Evolutionary conservation across 2,888 invertebrate species (phyloP).

Genomic region (Proisotoma minuta): DNA sequence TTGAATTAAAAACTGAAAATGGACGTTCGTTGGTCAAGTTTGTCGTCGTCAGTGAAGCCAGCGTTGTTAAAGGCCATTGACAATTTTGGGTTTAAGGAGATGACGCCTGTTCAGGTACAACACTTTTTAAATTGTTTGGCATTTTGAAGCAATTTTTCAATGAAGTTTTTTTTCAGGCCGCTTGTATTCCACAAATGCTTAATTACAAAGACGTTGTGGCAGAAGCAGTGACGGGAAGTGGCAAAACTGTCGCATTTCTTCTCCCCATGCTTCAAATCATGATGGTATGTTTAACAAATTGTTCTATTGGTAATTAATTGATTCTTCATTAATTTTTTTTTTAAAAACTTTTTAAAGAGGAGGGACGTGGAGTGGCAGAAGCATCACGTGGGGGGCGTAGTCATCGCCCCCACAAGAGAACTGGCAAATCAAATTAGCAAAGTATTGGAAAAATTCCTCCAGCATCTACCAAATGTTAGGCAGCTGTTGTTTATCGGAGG

Average conservation of each 20-base stretch:
- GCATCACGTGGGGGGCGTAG: constrained; percentile 77
- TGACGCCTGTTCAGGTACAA: constrained; percentile 62
- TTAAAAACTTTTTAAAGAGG: constrained; percentile 17
- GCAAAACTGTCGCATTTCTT: constrained; percentile 93
- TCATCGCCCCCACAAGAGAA: constrained; percentile 94
- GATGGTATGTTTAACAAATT: constrained; percentile 50
- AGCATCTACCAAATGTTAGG: constrained; percentile 50
- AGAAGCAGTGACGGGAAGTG: constrained; percentile 97
- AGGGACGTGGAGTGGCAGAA: constrained; percentile 62
- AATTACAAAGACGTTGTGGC: constrained; percentile 93
- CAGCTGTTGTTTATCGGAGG: constrained; percentile 66
- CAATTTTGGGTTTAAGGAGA: constrained; percentile 54
- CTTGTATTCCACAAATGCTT: constrained; percentile 81
- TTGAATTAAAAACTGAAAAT: constrained; percentile 27
- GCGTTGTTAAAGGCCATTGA: constrained; percentile 54
- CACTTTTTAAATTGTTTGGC: constrained; percentile 5
- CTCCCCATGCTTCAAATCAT: constrained; percentile 87
- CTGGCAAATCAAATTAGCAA: constrained; percentile 82
- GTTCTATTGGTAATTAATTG: not conserved
- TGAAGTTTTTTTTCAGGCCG: constrained; percentile 58
- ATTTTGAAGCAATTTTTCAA: not conserved
- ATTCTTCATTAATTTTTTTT: not conserved
- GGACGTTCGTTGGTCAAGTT: constrained; percentile 55
- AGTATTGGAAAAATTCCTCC: constrained; percentile 57
- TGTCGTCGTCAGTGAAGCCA: constrained; percentile 53